phyloP scores from a whole-genome alignment of 2,797 vertebrate species.

The Botia kubotai region DNA sequence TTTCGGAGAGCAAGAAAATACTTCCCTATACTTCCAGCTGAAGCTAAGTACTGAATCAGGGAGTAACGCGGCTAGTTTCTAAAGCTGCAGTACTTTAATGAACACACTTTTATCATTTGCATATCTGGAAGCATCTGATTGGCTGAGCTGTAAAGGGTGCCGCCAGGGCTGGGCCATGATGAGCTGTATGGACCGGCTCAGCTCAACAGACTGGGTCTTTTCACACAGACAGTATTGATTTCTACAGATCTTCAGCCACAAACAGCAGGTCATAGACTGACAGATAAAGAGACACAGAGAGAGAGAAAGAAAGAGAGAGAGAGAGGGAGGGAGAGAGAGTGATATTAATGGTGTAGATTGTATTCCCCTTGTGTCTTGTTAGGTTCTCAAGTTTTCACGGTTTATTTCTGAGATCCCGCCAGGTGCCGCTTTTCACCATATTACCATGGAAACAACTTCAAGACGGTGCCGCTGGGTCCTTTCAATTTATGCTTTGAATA shows the following conservation, averaged over 20 bases:
- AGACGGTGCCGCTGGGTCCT: slow-evolving; percentile 57
- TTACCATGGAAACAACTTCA: slow-evolving; percentile 80
- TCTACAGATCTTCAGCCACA: background rate
- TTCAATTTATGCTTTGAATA: slow-evolving; percentile 57
- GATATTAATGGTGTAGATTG: slow-evolving; percentile 48
- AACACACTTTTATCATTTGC: background rate
- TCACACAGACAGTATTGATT: background rate
- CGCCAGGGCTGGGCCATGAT: background rate
- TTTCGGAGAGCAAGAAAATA: background rate
- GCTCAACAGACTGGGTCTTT: background rate
- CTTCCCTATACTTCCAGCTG: background rate
- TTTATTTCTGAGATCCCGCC: slow-evolving; percentile 60
- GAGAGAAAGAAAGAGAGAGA: slow-evolving; percentile 42
- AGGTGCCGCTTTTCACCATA: slow-evolving; percentile 60
- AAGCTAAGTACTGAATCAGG: background rate
- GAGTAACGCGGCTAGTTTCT: background rate
- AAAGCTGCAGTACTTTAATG: no score
- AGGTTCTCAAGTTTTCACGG: slow-evolving; percentile 64
- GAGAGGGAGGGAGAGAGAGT: slow-evolving; percentile 16
- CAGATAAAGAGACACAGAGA: slow-evolving; percentile 34
- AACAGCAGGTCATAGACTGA: slow-evolving; percentile 67
- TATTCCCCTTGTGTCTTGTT: slow-evolving; percentile 64
- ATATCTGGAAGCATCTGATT: background rate
- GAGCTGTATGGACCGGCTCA: background rate
- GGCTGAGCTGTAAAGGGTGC: background rate